Base-by-base conservation (phyloP, 2,113 vertebrate species). In the Scolopax mira region DNA sequence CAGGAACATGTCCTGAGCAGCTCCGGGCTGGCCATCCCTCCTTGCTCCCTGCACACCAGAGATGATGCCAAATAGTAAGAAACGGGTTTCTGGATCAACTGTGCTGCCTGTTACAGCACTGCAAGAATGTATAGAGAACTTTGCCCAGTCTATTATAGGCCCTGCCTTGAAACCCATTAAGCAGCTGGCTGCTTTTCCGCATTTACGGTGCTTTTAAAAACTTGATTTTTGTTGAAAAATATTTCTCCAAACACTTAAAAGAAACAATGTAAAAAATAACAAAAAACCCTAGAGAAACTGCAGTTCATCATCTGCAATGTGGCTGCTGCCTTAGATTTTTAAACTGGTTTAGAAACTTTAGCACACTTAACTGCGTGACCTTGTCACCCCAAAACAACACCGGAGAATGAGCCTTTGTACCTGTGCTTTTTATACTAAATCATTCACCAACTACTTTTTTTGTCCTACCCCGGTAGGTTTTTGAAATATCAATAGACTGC, bases 391-490 rank as follows among this genome's bases (percentile, higher is more conserved):
- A 70, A 55, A 93, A 92, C 78, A 93, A 3, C 65, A 60, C 30
- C 2, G 1, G 14, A 85, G 65, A 95, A 93, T 41, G 48, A 62
- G 67, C 60, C 86, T 95, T 92, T 93, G 88, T 91, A 78, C 78
- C 49, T 75, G 72, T 51, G 57, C 57, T 62, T 79, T 88, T 88
- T 86, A 71, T 55, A 81, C 66, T 88, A 79, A 92, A 89, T 92
- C 78, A 95, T 88, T 94, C 64, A 48, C 35, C 66, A 65, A 41
- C 49, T 48, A 54, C 44, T 33, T 44, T 81, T 94, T 83, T 80
- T 71, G 48, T 52, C 41, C 75, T 83, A 57, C 58, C 24, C 70
- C 31, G 19, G 44, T 46, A 72, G 41, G 17, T 46, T 94, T 88
- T 49, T 27, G 12, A 89, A 96, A 42, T 92, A 95, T 49, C 95